Evolutionary conservation across 2,888 invertebrate species (phyloP), one percentile per base, ranked within the genome.

Genomic region (Beris morrisii): DNA sequence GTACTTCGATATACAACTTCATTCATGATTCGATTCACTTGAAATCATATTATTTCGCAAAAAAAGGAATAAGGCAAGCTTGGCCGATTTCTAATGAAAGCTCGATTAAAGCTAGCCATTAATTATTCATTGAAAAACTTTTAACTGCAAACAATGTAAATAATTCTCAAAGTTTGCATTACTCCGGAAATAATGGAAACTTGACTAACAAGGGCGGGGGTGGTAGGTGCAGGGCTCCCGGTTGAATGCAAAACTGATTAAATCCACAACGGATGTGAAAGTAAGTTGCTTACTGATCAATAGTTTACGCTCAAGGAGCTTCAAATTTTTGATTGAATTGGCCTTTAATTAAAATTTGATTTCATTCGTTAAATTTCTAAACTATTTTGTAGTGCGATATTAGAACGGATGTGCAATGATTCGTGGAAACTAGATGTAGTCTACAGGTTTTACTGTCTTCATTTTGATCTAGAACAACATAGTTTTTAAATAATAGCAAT

Each of bases 41-140:
- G 52, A 50, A 61, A 61, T 50, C 50, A 61, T 61, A 7, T 38
- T 38, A 38, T 38, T 7, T 38, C 5, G 1, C 7, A 50, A 61
- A 59, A 50, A 50, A 43, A 31, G 38, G 43, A 61, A 50, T 52
- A 61, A 50, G 61, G 50, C 52, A 61, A 61, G 61, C 61, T 61
- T 52, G 38, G 52, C 50, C 52, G 61, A 61, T 61, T 61, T 61
- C 59, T 64, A 69, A 69, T 69, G 63, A 69, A 67, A 67, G 65
- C 63, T 69, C 67, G 65, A 68, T 68, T 68, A 68, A 68, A 68
- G 65, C 63, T 61, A 52, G 65, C 63, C 65, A 68, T 68, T 68
- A 68, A 68, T 68, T 65, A 68, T 65, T 68, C 68, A 68, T 68
- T 65, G 65, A 65, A 68, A 68, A 68, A 61, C 59, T 64, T 67